Base-by-base conservation (phyloP, 2,888 invertebrate genomes). In the Alcis repandata region DNA sequence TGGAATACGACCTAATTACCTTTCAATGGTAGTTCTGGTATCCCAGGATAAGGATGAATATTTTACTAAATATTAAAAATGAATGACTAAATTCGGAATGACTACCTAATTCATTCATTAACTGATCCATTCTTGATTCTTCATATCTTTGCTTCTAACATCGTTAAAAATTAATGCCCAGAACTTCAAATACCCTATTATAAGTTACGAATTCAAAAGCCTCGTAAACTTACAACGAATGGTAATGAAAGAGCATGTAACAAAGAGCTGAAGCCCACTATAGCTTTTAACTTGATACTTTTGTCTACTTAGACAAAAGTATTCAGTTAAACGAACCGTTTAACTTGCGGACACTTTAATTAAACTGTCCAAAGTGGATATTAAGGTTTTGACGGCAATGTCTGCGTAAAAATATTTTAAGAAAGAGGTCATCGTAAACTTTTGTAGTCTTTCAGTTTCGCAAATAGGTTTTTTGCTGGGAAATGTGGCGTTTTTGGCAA, bases 291-390 rank as follows among this genome's bases (percentile, higher is more conserved):
- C 48, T 54, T 27, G 54, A 32, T 48, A 20, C 56, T 45, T 45
- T 56, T 45, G 56, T 45, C 36, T 36, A 56, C 33, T 20, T 45
- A 56, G 54, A 59, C 56, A 64, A 54, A 59, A 59, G 64, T 59
- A 54, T 59, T 33, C 48, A 51, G 56, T 54, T 57, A 43, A 64
- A 64, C 54, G 59, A 56, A 59, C 41, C 49, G 40, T 54, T 59
- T 59, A 51, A 27, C 43, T 54, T 49, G 56, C 40, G 43, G 59
- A 51, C 59, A 64, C 41, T 59, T 59, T 64, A 59, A 64, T 64
- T 64, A 64, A 64, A 59, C 59, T 64, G 53, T 64, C 54, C 33
- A 59, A n/a, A 59, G 48, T 41, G 33, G 54, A 17, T 59, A 54
- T 54, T 54, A 64, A 49, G 59, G 54, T 64, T 59, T 53, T 59